Percentiles rank a stretch among this genome's conserved stretches.
Evolutionary conservation across 2,797 vertebrate species (phyloP).

Genomic region (Halcyon leucocephala): DNA sequence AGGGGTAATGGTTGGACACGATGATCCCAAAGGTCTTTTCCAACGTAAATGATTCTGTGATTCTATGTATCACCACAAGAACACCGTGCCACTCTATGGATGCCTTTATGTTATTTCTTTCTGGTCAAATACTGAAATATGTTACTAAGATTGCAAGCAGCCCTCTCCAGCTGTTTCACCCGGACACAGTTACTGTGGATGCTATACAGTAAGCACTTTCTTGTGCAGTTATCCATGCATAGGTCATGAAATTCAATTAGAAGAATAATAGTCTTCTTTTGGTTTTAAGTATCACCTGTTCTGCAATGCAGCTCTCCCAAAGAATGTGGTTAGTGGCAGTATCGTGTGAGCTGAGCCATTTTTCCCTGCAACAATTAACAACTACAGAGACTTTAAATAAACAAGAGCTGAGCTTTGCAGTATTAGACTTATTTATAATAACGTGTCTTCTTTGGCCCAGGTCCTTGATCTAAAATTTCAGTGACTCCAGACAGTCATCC

Average conservation of each 20-base stretch:
- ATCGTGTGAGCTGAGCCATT: not conserved
- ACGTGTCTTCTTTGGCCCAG: not conserved
- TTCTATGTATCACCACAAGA: not conserved
- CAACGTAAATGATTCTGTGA: too few species aligned
- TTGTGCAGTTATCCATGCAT: not conserved
- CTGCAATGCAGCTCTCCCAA: not conserved
- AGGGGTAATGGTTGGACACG: too few species aligned
- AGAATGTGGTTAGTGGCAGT: not conserved
- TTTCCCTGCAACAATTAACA: not conserved
- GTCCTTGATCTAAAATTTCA: not conserved
- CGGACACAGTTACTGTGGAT: not conserved
- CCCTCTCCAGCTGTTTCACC: not conserved
- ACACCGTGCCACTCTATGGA: accelerated
- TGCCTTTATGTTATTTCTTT: not conserved
- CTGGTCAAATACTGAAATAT: not conserved
- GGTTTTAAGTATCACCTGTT: not conserved
- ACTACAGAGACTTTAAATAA: not conserved
- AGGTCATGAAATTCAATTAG: not conserved
- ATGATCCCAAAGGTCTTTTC: too few species aligned
- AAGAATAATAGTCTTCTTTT: not conserved
- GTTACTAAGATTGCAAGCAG: not conserved
- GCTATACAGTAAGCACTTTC: not conserved
- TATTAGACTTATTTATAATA: not conserved
- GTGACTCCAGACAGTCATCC: not conserved
- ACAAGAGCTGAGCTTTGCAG: not conserved